Percentiles rank a stretch among this genome's conserved stretches.
Evolutionary conservation across 1,140 invertebrate genomes (phyloP).

Genomic region (Amphibalanus amphitrite): DNA sequence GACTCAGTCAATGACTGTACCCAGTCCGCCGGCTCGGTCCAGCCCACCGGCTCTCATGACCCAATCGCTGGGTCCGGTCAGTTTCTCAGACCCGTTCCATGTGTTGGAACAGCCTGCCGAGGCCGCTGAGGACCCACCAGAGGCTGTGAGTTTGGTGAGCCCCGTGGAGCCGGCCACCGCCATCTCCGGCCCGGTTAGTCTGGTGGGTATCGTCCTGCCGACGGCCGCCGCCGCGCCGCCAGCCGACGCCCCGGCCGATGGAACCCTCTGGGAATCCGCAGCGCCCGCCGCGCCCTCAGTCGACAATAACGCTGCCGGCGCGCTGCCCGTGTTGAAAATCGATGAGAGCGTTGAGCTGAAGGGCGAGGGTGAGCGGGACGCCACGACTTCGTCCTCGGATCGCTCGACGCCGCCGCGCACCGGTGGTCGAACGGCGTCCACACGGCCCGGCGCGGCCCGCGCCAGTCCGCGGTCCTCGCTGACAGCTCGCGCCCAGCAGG

Average conservation of each 20-base stretch:
- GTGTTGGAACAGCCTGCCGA: not conserved
- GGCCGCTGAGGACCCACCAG: no score
- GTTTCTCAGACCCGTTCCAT: no score
- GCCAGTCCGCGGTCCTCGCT: not conserved
- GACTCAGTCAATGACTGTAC: no score
- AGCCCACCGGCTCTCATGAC: no score
- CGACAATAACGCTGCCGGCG: not conserved
- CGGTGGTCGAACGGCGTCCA: no score
- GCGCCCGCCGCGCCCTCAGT: not conserved
- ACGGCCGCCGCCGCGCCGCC: no score
- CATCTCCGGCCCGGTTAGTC: not conserved
- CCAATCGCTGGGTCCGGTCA: no score
- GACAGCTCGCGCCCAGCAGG: not conserved
- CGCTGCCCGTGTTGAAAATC: not conserved
- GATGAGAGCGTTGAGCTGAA: not conserved
- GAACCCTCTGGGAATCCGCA: no score
- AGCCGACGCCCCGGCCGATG: no score
- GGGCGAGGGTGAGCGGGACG: not conserved
- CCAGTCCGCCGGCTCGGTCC: no score
- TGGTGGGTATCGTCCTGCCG: not conserved
- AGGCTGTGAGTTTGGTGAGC: not conserved
- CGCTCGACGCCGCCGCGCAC: not conserved
- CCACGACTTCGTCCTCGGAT: not conserved
- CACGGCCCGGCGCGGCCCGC: no score
- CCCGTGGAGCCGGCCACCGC: not conserved